Base-by-base conservation (phyloP, 2,797 vertebrate species). In the Eulemur mongoz region DNA sequence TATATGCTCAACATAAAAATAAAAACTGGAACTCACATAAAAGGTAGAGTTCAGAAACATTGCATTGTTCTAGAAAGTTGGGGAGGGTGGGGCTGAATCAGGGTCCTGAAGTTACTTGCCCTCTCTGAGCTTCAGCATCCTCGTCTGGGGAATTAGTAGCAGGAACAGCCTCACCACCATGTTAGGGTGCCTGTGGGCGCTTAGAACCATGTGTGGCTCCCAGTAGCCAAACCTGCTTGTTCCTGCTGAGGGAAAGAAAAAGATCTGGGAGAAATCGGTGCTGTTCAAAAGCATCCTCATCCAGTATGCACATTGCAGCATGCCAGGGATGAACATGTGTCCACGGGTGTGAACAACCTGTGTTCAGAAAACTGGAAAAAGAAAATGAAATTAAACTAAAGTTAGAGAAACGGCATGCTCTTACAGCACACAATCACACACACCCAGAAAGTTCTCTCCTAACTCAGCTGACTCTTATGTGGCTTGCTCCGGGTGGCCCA, bases 241-340 rank as follows among this genome's bases (percentile, higher is more conserved):
- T 13, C 7, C 52, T 40, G 23, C 8, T 18, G 14, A 38, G 20
- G 1, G 1, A 6, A 35, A 57, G 22, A 14, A 38, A 76, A 63
- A 80, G 87, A 40, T 27, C 12, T 10, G 8, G 4, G 0, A 45
- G 75, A 52, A 84, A 32, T 5, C 7, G 7, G 2, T 7, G 6
- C 32, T 20, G 22, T 38, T 63, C n/a, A 32, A 18, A 25, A 59
- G 0, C 2, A 17, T 38, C 45, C 23, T 61, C 40, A 11, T 12
- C 20, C 27, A 1, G 20, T 2, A 38, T 3, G 0, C 4, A n/a
- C 4, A 0, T 17, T 8, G 14, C 0, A 1, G 32, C 1, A 3
- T 22, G 14, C 11, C 0, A 1, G 1, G 52, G 61, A 54, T 5
- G 4, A 0, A 2, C 2, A 2, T 0, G 2, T 20, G 7, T 43